Evolutionary conservation across 2,113 vertebrate species (phyloP).

Genomic region (Actenoides hombroni): DNA sequence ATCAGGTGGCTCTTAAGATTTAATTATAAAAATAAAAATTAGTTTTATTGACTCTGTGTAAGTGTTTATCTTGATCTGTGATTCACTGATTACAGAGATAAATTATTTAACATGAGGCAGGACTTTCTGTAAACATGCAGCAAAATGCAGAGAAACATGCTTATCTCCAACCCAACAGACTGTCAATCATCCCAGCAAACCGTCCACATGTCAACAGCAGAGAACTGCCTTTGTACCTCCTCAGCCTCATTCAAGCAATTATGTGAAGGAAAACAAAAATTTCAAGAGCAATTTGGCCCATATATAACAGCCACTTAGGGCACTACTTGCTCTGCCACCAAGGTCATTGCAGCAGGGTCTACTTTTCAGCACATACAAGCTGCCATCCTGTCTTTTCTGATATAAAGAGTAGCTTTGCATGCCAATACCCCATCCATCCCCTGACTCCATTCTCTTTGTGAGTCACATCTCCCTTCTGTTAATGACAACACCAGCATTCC

Average conservation of each 20-base stretch:
- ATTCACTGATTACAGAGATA: slow-evolving; percentile 24
- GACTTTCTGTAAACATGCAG: background rate
- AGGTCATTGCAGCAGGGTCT: background rate
- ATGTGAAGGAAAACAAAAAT: background rate
- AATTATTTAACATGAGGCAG: background rate
- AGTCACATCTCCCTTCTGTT: background rate
- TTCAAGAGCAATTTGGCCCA: background rate
- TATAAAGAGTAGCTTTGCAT: background rate
- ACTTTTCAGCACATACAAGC: background rate
- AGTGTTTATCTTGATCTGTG: slow-evolving; percentile 27
- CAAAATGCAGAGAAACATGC: background rate
- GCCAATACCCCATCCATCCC: background rate
- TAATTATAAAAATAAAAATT: slow-evolving; percentile 57
- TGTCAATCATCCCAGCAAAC: background rate
- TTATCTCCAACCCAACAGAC: background rate
- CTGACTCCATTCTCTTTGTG: background rate
- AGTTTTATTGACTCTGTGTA: background rate
- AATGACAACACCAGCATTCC: background rate
- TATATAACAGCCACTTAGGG: background rate
- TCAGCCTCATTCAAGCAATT: background rate
- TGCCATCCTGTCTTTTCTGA: accelerated
- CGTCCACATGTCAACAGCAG: background rate
- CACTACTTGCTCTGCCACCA: background rate
- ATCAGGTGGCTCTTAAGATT: slow-evolving; percentile 41
- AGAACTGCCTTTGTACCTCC: background rate